These are phyloP conservation scores for Drosophila kanekoi DNA, from an alignment of 2,888 invertebrate genomes.

Conservation along the genomic window DNA sequence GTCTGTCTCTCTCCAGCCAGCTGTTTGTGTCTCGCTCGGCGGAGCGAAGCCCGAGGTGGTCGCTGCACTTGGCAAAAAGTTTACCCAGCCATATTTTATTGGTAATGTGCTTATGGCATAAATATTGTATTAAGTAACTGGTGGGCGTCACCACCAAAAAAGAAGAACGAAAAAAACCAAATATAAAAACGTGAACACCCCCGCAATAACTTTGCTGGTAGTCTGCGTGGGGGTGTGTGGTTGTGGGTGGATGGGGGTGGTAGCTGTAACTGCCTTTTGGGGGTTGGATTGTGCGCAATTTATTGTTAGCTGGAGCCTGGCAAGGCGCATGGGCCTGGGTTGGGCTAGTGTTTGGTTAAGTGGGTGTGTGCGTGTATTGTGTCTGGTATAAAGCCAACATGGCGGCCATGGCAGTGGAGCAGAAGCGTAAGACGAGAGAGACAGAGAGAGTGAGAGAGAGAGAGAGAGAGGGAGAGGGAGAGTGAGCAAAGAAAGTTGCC, in stretches of 20 bases:
- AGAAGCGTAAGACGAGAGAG: background rate
- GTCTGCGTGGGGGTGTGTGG: constrained; percentile 1
- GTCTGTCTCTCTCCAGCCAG: constrained; percentile 22
- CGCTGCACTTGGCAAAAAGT: constrained; percentile 56
- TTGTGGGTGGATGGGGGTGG: constrained; percentile 29
- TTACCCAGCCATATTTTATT: constrained; percentile 80
- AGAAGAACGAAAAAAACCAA: constrained; percentile 16
- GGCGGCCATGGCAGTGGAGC: constrained; percentile 53
- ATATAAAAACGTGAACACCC: constrained; percentile 9
- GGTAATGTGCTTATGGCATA: constrained; percentile 82
- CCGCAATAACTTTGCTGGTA: constrained; percentile 15
- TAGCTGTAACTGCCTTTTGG: constrained; percentile 44
- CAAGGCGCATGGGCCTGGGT: constrained; percentile 8
- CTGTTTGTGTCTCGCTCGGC: constrained; percentile 32
- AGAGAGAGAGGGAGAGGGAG: background rate
- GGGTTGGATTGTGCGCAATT: constrained; percentile 80
- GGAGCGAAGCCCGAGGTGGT: constrained; percentile 24
- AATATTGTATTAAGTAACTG: constrained; percentile 82
- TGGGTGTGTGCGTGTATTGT: constrained; percentile 48
- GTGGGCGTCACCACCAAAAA: constrained; percentile 80
- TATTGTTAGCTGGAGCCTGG: constrained; percentile 65
- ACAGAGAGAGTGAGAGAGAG: background rate
- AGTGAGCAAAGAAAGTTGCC: constrained; percentile 33
- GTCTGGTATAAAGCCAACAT: constrained; percentile 65
- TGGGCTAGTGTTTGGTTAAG: constrained; percentile 54